These are phyloP conservation scores for Volucella inflata DNA, from an alignment of 2,888 invertebrate species.

Conservation along the genomic window DNA sequence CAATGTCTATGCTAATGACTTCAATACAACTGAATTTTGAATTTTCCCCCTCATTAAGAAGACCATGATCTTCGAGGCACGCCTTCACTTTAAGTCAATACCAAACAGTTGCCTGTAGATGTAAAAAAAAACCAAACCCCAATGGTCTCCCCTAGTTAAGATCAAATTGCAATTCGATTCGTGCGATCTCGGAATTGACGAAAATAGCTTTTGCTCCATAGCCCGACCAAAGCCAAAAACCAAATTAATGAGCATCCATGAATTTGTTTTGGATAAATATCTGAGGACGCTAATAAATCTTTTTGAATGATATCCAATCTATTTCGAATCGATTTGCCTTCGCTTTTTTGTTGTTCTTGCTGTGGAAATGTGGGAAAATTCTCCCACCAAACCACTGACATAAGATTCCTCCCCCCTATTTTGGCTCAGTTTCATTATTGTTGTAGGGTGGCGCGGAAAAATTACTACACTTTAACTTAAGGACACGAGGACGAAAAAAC, in stretches of 20 bases:
- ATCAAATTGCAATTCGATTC: constrained; percentile 64
- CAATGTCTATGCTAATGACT: too few species aligned
- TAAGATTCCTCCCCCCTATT: too few species aligned
- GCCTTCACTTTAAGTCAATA: too few species aligned
- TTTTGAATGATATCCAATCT: constrained; percentile 68
- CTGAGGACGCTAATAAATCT: constrained; percentile 69
- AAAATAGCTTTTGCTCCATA: constrained; percentile 53
- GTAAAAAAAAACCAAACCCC: neutral
- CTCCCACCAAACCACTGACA: constrained; percentile 6
- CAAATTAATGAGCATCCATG: constrained; percentile 70
- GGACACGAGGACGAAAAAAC: constrained; percentile 54
- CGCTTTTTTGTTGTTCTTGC: constrained; percentile 10
- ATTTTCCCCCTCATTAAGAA: too few species aligned
- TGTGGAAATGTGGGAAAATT: constrained; percentile 14
- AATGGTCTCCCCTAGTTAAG: constrained; percentile 8
- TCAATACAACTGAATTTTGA: too few species aligned
- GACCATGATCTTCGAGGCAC: too few species aligned
- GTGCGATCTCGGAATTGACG: constrained; percentile 38
- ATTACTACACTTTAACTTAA: constrained; percentile 68
- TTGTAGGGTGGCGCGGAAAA: constrained; percentile 57
- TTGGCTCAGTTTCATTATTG: neutral
- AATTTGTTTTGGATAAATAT: constrained; percentile 74
- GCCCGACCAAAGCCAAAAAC: neutral
- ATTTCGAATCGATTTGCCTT: constrained; percentile 67
- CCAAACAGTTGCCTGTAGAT: neutral